Conservation (phyloP, 1,140 invertebrate species). For the Drosophila kohkoa region DNA sequence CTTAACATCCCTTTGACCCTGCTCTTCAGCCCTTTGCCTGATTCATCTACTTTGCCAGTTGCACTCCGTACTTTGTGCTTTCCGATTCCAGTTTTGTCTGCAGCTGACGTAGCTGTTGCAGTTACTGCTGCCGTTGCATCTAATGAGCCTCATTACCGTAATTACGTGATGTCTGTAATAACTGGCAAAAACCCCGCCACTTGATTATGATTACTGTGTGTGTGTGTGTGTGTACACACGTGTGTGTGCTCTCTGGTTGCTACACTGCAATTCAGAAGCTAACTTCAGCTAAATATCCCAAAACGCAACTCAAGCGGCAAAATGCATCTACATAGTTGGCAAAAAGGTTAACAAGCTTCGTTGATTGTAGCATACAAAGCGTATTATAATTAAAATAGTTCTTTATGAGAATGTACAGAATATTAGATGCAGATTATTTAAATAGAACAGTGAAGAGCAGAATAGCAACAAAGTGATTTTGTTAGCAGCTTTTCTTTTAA, state of each 20-base stretch:
- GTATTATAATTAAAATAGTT: not conserved
- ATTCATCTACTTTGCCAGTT: not conserved
- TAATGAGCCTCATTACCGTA: slow-evolving; percentile 77
- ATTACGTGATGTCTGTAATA: slow-evolving; percentile 64
- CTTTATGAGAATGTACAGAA: not conserved
- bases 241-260: not conserved
- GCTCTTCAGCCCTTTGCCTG: not conserved
- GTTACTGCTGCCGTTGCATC: slow-evolving; percentile 21
- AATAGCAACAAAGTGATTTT: no score
- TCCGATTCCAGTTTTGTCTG: not conserved
- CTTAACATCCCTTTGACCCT: not conserved
- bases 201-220: slow-evolving; percentile 36
- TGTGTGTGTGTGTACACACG: not conserved
- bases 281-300: slow-evolving; percentile 3
- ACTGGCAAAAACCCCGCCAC: slow-evolving; percentile 39
- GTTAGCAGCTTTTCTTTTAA: no score
- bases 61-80: slow-evolving; percentile 8
- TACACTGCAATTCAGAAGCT: not conserved
- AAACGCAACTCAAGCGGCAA: not conserved
- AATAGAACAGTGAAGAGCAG: not conserved
- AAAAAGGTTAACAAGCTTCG: not conserved
- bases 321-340: not conserved
- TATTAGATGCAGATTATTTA: not conserved
- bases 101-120: slow-evolving; percentile 8
- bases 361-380: not conserved